Evolutionary conservation across 2,797 vertebrate species (phyloP).

Genomic region (Potorous gilbertii): DNA sequence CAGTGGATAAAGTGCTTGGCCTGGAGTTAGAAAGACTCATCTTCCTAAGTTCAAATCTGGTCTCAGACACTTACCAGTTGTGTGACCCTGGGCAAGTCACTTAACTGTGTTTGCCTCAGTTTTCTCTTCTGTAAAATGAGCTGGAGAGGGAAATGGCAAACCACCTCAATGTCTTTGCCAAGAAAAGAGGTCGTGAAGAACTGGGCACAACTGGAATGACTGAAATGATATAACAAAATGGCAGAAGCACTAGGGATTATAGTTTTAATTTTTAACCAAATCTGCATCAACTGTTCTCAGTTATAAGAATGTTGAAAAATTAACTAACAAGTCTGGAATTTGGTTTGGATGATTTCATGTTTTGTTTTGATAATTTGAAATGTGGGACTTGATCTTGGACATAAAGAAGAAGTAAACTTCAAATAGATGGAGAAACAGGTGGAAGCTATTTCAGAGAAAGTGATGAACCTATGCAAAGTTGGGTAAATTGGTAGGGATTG

Average conservation of each 20-base stretch:
- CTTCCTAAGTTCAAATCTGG: neutral
- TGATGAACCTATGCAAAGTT: neutral
- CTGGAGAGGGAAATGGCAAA: neutral
- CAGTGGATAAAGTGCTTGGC: neutral
- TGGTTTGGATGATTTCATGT: slow-evolving; percentile 17
- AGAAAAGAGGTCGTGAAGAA: neutral
- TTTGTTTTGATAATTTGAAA: neutral
- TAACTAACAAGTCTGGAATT: slow-evolving; percentile 7
- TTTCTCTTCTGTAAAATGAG: neutral
- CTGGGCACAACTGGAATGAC: neutral
- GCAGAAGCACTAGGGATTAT: neutral
- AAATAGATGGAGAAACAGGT: neutral
- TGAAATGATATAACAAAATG: neutral
- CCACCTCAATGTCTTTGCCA: neutral
- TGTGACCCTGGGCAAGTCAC: neutral
- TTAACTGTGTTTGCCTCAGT: neutral
- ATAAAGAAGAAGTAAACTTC: neutral
- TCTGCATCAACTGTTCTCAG: neutral
- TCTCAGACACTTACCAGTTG: neutral
- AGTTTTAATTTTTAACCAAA: slow-evolving; percentile 30
- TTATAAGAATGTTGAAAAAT: slow-evolving; percentile 9
- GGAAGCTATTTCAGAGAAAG: neutral
- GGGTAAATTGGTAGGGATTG: neutral
- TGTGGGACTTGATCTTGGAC: neutral
- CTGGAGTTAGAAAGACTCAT: neutral